Evolutionary conservation across 2,113 vertebrate genomes (phyloP).

Genomic region (Dromaius novaehollandiae): DNA sequence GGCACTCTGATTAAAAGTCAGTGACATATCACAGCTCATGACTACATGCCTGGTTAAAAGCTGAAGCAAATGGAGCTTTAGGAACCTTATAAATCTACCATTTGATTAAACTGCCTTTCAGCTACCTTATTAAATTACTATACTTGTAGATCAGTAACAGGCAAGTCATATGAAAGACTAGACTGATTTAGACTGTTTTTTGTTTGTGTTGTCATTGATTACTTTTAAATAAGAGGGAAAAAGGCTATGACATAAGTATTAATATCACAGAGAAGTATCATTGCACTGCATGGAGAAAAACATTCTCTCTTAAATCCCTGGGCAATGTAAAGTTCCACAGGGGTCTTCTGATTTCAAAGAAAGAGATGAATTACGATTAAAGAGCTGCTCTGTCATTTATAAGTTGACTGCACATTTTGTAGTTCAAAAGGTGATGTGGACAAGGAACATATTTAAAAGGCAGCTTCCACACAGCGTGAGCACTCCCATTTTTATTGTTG

Average conservation of each 20-base stretch:
- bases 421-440: not conserved
- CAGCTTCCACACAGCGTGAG: accelerated
- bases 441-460: not conserved
- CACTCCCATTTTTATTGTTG: not conserved
- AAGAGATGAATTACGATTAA: not conserved
- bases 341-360: not conserved
- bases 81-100: slow-evolving; percentile 30
- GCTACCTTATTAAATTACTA: not conserved
- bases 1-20: slow-evolving; percentile 20
- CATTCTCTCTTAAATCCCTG: not conserved
- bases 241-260: not conserved
- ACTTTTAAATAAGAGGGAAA: not conserved
- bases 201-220: not conserved
- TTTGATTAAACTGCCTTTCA: slow-evolving; percentile 57
- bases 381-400: not conserved
- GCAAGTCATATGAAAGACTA: slow-evolving; percentile 23
- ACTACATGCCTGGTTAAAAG: slow-evolving; percentile 17
- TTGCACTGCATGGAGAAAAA: not conserved
- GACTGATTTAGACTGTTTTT: not conserved
- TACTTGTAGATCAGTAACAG: slow-evolving; percentile 6
- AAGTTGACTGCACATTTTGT: not conserved
- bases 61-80: slow-evolving; percentile 9
- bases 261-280: not conserved
- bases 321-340: accelerated
- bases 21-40: not conserved